phyloP scores from a whole-genome alignment of 2,797 vertebrate genomes.

The Euphonia xanthogaster region DNA sequence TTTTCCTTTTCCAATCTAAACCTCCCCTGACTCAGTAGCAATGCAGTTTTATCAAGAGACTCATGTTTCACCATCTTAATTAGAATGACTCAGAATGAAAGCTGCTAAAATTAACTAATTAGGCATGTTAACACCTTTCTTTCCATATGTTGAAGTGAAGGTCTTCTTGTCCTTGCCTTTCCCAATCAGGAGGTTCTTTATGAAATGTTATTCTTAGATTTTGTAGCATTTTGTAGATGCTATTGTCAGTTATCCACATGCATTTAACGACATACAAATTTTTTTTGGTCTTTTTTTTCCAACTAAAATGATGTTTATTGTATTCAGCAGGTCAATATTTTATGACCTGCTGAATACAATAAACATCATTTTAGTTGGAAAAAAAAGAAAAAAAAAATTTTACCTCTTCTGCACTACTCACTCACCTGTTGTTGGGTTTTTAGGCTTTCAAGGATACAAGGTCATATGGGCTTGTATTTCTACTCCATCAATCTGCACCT shows the following conservation, averaged over 20 bases:
- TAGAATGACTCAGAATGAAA: slow-evolving; percentile 24
- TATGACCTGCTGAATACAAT: too few species aligned
- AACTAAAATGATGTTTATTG: background rate
- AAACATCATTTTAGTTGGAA: too few species aligned
- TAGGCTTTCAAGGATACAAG: background rate
- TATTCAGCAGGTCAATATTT: background rate
- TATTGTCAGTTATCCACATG: background rate
- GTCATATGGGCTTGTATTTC: background rate
- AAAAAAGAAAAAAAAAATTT: too few species aligned
- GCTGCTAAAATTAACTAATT: slow-evolving; percentile 55
- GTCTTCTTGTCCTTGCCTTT: slow-evolving; percentile 19
- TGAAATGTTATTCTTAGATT: background rate
- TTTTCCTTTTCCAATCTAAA: background rate
- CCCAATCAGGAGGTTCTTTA: background rate
- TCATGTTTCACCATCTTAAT: background rate
- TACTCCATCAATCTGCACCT: background rate
- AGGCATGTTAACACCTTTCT: slow-evolving; percentile 39
- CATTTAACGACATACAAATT: background rate
- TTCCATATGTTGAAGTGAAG: background rate
- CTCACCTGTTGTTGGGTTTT: background rate
- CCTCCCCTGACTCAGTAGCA: background rate
- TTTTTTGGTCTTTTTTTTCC: background rate
- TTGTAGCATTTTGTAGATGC: background rate
- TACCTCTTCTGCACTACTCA: background rate
- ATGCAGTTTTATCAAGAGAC: background rate